These are phyloP conservation scores for Spisula solida DNA, from an alignment of 2,888 invertebrate genomes.

Conservation along the genomic window DNA sequence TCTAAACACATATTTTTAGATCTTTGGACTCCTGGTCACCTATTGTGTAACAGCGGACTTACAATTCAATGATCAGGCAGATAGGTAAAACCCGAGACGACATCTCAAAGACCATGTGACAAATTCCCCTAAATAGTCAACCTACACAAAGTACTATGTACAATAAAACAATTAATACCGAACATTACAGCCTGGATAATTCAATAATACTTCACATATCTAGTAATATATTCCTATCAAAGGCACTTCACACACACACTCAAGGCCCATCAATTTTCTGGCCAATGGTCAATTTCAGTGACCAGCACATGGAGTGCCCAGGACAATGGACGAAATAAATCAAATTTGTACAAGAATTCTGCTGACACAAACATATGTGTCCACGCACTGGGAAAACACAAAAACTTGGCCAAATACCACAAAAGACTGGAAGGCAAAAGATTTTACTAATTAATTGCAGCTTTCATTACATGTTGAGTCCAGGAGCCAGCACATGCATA, in stretches of 20 bases:
- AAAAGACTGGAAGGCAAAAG: background rate
- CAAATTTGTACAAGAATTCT: background rate
- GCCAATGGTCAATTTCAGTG: background rate
- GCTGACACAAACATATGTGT: background rate
- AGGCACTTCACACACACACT: background rate
- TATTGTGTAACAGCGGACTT: too few relatives aligned
- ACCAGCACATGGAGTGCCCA: background rate
- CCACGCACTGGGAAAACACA: background rate
- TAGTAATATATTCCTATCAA: background rate
- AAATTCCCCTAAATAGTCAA: background rate
- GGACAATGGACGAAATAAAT: conserved; percentile 4
- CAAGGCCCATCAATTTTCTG: background rate
- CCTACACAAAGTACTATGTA: background rate
- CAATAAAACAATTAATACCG: conserved; percentile 35
- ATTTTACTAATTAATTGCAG: background rate
- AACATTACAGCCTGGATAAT: conserved; percentile 40
- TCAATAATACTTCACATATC: conserved; percentile 41
- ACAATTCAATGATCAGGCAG: too few relatives aligned
- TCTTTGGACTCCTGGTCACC: too few relatives aligned
- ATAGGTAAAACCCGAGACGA: background rate
- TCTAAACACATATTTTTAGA: too few relatives aligned
- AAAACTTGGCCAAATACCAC: background rate
- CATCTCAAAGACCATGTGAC: background rate
- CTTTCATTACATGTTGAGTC: background rate
- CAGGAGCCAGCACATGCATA: background rate